Conservation (phyloP, 2,888 invertebrate genomes). For the Oligia strigilis region DNA sequence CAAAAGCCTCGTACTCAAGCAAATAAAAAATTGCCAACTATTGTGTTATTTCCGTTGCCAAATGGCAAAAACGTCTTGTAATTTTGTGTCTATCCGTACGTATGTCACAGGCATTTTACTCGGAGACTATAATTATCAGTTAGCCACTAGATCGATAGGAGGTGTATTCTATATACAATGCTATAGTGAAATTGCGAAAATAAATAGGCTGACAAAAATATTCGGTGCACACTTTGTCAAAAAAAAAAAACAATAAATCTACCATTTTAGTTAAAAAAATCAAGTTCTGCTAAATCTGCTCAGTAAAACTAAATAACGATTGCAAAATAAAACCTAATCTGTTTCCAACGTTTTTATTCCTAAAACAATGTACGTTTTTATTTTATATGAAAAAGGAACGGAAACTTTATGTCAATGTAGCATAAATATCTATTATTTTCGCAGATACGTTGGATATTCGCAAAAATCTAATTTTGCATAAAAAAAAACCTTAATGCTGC, state of each 20-base stretch:
- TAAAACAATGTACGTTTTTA: not conserved
- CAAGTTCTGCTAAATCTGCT: not conserved
- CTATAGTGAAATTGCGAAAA: no score
- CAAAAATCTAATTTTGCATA: not conserved
- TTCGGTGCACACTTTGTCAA: not conserved
- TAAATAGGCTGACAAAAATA: not conserved
- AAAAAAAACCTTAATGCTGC: not conserved
- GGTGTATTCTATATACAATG: not conserved
- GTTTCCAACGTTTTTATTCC: not conserved
- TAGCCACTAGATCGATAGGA: not conserved
- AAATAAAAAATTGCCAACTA: no score
- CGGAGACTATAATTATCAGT: not conserved
- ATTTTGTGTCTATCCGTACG: not conserved
- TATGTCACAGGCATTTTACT: not conserved
- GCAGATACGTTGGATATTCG: not conserved
- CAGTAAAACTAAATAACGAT: not conserved
- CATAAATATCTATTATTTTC: not conserved
- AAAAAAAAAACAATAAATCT: not conserved
- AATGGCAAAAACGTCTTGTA: not conserved
- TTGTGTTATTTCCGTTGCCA: not conserved
- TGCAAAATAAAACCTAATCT: not conserved
- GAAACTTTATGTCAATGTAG: not conserved
- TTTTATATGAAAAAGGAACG: not conserved
- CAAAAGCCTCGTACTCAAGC: no score
- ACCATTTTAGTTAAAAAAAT: not conserved